Evolutionary conservation across 2,113 vertebrate species (phyloP), one percentile per base, ranked within the genome.

Genomic region (Corythaeola cristata): DNA sequence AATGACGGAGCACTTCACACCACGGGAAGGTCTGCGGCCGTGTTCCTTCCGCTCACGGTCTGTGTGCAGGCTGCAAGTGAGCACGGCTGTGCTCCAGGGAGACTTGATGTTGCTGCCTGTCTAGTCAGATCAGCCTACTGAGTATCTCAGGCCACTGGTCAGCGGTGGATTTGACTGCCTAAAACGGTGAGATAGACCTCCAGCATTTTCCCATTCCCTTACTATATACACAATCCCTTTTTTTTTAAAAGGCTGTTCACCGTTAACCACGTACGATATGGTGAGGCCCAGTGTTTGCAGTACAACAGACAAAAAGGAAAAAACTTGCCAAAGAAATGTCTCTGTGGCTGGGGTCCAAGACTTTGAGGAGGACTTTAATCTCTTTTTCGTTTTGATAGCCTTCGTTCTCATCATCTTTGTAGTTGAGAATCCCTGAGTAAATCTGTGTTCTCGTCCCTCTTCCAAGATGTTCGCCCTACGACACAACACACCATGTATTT

Each of bases 311-410:
- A 35, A 59, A 58, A 77, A 78, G 83, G 27, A 18, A 44, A 41
- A 55, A 8, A 98, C 99, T 98, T 97, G 98, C 99, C 99, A 99
- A 94, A 89, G 99, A 99, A 67, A 99, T 99, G 95, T 99, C 99
- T 93, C 99, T 98, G 98, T 99, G 99, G 97, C 98, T 99, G 89
- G 99, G 98, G 84, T 99, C 99, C 93, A 99, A 96, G 58, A 99
- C 99, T 97, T 99, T 99, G 87, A 99, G 98, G 73, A 99, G 99
- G 74, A 99, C 99, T 97, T 99, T 98, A 41, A 99, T 98, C 49
- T 99, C 98, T 71, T 98, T 99, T 44, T 98, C 98, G 18, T 98
- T 98, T 3, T 97, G 95, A 17, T 98, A 98, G 1, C 98, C 98
- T 71, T 99, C 98, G 5, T 95, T 97, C 89, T 98, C 97, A 1